Evolutionary conservation across 2,797 vertebrate genomes (phyloP).

Genomic region (Gymnothorax javanicus): DNA sequence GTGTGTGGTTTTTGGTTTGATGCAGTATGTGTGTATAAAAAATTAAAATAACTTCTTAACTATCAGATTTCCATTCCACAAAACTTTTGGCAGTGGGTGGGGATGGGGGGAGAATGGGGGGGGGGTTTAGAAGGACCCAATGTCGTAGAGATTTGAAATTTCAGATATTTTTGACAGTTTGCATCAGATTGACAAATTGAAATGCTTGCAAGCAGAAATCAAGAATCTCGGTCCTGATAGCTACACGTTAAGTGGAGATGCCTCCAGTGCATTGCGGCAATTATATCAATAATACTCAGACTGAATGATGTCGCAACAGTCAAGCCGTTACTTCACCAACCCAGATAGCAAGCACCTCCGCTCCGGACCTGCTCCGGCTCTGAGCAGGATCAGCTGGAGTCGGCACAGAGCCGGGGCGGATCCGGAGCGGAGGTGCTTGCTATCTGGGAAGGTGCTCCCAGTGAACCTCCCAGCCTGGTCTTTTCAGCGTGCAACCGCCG

Average conservation of each 20-base stretch:
- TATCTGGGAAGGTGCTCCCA: neutral
- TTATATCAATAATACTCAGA: neutral
- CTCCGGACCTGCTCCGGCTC: too few relatives aligned
- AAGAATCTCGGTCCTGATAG: neutral
- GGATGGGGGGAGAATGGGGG: too few relatives aligned
- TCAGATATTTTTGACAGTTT: neutral
- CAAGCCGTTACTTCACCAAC: neutral
- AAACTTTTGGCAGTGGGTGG: too few relatives aligned
- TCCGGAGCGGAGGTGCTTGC: too few relatives aligned
- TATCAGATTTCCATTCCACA: too few relatives aligned
- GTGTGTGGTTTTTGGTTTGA: too few relatives aligned
- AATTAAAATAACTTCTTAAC: too few relatives aligned
- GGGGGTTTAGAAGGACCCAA: neutral
- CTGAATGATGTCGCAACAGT: neutral
- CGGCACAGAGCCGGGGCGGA: too few relatives aligned
- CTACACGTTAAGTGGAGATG: neutral
- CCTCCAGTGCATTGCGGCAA: neutral
- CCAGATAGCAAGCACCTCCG: too few relatives aligned
- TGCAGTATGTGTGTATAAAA: too few relatives aligned
- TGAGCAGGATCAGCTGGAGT: too few relatives aligned
- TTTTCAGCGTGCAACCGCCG: neutral
- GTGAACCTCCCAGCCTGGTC: neutral
- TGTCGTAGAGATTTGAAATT: neutral
- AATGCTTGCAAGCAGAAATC: neutral
- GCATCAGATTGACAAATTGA: conserved; percentile 1